phyloP scores from a whole-genome alignment of 2,797 vertebrate species.

The Lycodopsis pacificus region DNA sequence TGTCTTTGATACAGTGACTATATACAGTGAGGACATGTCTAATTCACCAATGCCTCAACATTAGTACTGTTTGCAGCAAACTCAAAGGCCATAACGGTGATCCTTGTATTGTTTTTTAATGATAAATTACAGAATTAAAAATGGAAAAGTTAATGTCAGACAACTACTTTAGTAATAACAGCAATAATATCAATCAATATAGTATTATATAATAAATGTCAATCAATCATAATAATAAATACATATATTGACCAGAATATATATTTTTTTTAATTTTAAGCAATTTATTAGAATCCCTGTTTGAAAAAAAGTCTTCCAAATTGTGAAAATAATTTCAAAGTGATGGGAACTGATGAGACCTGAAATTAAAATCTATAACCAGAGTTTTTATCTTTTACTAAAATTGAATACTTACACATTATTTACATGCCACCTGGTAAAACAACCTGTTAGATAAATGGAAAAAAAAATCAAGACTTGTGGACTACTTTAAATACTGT shows the following conservation, averaged over 20 bases:
- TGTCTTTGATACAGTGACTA: slow-evolving; percentile 76
- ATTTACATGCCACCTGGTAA: slow-evolving; percentile 81
- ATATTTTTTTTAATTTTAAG: slow-evolving; percentile 53
- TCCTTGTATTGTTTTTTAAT: slow-evolving; percentile 80
- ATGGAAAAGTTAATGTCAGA: slow-evolving; percentile 75
- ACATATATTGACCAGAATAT: slow-evolving; percentile 66
- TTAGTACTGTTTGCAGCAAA: slow-evolving; percentile 84
- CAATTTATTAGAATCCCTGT: slow-evolving; percentile 74
- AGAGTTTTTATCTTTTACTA: slow-evolving; percentile 60
- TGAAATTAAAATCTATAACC: slow-evolving; percentile 64
- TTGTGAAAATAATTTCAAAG: slow-evolving; percentile 62
- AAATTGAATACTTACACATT: slow-evolving; percentile 83
- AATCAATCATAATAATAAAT: slow-evolving; percentile 82
- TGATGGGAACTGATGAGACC: slow-evolving; percentile 58
- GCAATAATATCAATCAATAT: slow-evolving; percentile 83
- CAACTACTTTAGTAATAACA: slow-evolving; percentile 81
- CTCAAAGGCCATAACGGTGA: slow-evolving; percentile 89
- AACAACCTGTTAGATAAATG: slow-evolving; percentile 62
- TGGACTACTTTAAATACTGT: slow-evolving; percentile 84
- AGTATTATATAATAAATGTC: slow-evolving; percentile 80
- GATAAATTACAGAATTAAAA: slow-evolving; percentile 74
- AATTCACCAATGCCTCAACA: slow-evolving; percentile 82
- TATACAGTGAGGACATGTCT: slow-evolving; percentile 78
- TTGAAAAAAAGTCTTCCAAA: slow-evolving; percentile 67
- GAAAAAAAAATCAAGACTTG: slow-evolving; percentile 68